Percentiles rank a stretch among this genome's conserved stretches.
phyloP scores from a whole-genome alignment of 2,888 invertebrate species.

The Glaucopsyche alexis region DNA sequence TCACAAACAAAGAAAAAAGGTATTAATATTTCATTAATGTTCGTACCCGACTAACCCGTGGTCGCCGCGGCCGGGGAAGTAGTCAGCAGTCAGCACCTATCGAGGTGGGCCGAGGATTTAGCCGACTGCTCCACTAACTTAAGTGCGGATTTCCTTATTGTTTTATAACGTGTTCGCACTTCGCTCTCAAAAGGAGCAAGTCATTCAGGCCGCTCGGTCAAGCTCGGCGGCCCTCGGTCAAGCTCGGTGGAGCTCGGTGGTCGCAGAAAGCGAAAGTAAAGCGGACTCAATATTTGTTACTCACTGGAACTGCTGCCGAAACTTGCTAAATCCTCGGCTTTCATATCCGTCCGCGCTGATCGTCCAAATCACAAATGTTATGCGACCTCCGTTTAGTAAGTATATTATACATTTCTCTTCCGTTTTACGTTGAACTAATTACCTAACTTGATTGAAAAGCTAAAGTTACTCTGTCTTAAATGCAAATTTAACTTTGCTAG shows the following conservation, averaged over 20 bases:
- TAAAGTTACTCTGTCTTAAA: neutral
- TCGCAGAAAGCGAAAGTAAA: neutral
- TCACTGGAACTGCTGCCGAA: neutral
- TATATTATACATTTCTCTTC: neutral
- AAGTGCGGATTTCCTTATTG: constrained; percentile 17
- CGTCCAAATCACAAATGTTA: neutral
- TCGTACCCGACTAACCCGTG: neutral
- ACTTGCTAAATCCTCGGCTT: neutral
- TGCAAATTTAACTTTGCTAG: neutral
- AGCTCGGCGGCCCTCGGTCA: neutral
- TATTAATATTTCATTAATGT: no score
- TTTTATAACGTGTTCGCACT: constrained; percentile 24
- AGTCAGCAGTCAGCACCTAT: neutral
- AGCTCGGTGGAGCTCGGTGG: constrained; percentile 3
- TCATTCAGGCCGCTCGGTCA: neutral
- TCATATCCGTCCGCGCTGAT: neutral
- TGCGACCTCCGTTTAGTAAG: neutral
- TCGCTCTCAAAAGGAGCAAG: constrained; percentile 29
- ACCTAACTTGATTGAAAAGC: neutral
- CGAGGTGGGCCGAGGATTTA: neutral
- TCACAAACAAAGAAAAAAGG: no score
- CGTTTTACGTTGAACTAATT: neutral
- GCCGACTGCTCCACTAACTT: constrained; percentile 16
- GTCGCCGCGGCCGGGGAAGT: neutral
- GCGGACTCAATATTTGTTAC: neutral